phyloP scores from a whole-genome alignment of 2,888 invertebrate species.

The Nemurella pictetii region DNA sequence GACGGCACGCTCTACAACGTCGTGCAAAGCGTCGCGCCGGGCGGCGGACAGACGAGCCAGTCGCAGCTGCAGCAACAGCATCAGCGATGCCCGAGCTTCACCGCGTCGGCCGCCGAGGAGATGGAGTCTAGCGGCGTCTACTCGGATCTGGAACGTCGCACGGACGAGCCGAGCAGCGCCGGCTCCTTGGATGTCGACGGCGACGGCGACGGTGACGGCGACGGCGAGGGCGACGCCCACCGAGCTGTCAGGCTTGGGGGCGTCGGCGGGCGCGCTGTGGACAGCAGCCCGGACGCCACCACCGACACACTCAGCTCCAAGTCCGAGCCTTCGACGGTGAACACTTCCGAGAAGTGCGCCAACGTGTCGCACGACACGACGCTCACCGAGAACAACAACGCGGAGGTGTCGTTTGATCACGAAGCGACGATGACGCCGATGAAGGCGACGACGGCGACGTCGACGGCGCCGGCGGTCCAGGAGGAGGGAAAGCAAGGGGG shows the following conservation, averaged over 20 bases:
- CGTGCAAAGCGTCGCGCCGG: slow-evolving; percentile 34
- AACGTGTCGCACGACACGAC: not conserved
- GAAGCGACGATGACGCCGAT: not conserved
- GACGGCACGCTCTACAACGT: slow-evolving; percentile 84
- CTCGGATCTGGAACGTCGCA: slow-evolving; percentile 80
- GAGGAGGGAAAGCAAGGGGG: no score
- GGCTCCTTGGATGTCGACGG: not conserved
- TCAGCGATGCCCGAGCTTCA: slow-evolving; percentile 50
- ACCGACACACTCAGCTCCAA: slow-evolving; percentile 56
- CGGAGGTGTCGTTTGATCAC: not conserved
- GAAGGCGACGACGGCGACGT: not conserved
- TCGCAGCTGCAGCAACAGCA: slow-evolving; percentile 13
- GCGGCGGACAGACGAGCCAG: slow-evolving; percentile 39
- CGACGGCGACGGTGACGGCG: not conserved
- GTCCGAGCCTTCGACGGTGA: slow-evolving; percentile 33
- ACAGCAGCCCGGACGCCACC: slow-evolving; percentile 67
- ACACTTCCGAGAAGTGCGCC: not conserved
- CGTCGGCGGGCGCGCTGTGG: slow-evolving; percentile 51
- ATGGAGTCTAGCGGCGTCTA: slow-evolving; percentile 91
- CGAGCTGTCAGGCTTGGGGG: not conserved
- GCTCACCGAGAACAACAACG: not conserved
- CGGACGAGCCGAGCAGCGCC: slow-evolving; percentile 56
- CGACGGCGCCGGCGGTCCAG: not conserved
- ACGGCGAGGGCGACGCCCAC: not conserved
- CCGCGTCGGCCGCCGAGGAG: slow-evolving; percentile 68